Evolutionary conservation across 2,113 vertebrate species (phyloP), one percentile per base, ranked within the genome.

Genomic region (Acanthisitta chloris): DNA sequence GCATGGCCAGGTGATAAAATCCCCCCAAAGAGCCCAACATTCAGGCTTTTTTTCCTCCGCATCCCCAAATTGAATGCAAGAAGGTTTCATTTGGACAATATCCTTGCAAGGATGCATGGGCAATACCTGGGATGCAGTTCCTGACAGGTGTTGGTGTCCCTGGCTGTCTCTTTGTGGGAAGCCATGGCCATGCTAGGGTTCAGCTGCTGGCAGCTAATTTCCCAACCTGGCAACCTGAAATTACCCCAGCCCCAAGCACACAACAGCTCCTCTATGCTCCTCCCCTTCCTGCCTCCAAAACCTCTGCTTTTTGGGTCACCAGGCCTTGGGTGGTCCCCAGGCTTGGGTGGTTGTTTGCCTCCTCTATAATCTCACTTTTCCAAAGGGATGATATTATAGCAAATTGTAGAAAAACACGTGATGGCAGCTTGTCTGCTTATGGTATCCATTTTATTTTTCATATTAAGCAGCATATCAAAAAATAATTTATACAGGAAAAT

Each of bases 321-420:
- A n/a, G n/a, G n/a, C n/a, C n/a, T n/a, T n/a, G n/a, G n/a, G n/a
- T n/a, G n/a, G n/a, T n/a, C n/a, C n/a, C n/a, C n/a, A n/a, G n/a
- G n/a, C n/a, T n/a, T n/a, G n/a, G n/a, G n/a, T n/a, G n/a, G n/a
- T n/a, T n/a, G n/a, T n/a, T n/a, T n/a, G n/a, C n/a, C n/a, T n/a
- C n/a, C n/a, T n/a, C n/a, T n/a, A n/a, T n/a, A n/a, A 67, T 49
- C 24, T 55, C 4, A 0, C 36, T 73, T 69, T 57, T 51, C 43
- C 4, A 6, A 49, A 69, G 48, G 48, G n/a, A 28, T 13, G 26
- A 14, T 17, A 18, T 24, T 38, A 23, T 4, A 61, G 24, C 36
- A 59, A 83, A 57, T 9, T 2, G 0, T 1, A 24, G 15, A 31
- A 29, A 88, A 79, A 31, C 11, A 25, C 1, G 2, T 0, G 6